These are phyloP conservation scores for Azorinus chamasolen DNA, from an alignment of 2,888 invertebrate species.

Conservation along the genomic window DNA sequence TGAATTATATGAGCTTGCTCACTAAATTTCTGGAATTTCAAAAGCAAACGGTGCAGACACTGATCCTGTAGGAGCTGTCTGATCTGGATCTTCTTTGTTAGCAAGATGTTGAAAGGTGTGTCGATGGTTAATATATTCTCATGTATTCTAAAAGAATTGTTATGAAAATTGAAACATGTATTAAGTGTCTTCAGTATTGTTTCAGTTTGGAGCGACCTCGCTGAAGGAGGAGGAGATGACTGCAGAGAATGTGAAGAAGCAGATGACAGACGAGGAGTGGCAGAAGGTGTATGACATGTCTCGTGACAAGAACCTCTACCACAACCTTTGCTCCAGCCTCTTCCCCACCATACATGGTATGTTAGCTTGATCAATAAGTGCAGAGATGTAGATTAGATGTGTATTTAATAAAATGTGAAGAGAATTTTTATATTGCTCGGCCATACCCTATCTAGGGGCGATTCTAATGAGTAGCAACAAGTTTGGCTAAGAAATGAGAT, in stretches of 20 bases:
- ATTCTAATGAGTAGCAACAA: no score
- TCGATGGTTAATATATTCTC: no score
- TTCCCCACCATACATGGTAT: conserved; percentile 97
- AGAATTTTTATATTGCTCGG: background rate
- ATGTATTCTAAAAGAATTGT: no score
- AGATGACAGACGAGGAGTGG: conserved; percentile 94
- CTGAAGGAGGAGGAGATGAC: conserved; percentile 95
- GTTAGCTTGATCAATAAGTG: background rate
- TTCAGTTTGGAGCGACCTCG: conserved; percentile 93
- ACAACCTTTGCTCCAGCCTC: conserved; percentile 95
- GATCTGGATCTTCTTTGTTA: no score
- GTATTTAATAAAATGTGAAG: background rate
- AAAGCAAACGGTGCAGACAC: no score
- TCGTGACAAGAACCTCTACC: conserved; percentile 95
- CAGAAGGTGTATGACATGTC: conserved; percentile 98
- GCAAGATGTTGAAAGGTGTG: no score
- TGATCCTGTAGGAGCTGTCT: no score
- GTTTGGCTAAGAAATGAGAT: no score
- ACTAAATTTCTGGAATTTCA: no score
- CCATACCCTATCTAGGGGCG: background rate
- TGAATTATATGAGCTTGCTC: no score
- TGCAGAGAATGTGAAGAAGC: conserved; percentile 96
- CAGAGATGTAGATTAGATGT: background rate
- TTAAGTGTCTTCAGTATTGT: no score
- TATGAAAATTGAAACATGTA: no score